Evolutionary conservation across 1,140 invertebrate genomes (phyloP), one percentile per base, ranked within the genome.

Genomic region (Papilio dardanus): DNA sequence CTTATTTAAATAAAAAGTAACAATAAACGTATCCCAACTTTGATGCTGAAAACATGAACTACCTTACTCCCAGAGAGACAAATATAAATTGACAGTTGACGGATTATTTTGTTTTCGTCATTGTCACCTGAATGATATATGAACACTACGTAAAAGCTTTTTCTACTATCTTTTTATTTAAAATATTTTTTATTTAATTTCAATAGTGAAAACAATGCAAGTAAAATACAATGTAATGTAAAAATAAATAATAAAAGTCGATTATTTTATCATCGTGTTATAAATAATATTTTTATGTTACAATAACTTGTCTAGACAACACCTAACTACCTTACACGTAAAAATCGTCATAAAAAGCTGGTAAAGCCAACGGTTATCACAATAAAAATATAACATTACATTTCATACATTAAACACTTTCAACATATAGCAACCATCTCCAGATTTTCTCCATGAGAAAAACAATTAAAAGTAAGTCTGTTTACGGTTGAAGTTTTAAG

Each of bases 51-150:
- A 54, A 54, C 19, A 19, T 4, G 35, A 67, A 31, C 65, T 31
- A 68, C 3, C 21, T 66, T 14, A 68, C 16, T n/a, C 30, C 16
- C 33, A 68, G 3, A 37, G 30, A 37, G 66, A 33, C 7, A 67
- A 16, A 35, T 67, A 21, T 68, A 33, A 68, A 33, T 35, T 37
- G 31, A 33, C 66, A 68, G 8, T 68, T 35, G 30, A 33, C 33
- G 50, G 50, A 54, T 54, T 54, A 54, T 10, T 54, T 54, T 12
- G 50, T 54, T 54, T 54, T 54, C 46, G 21, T 54, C 21, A 54
- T 54, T 54, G 50, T 54, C 50, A 54, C 21, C 50, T 54, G 50
- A 54, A 2, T 54, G 50, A 54, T 54, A 2, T 24, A 54, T 54
- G 46, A 19, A 21, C 21, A 19, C 19, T 6, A 54, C 50, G 5